Evolutionary conservation across 2,888 invertebrate species (phyloP).

Genomic region (Slavum lentiscoides): DNA sequence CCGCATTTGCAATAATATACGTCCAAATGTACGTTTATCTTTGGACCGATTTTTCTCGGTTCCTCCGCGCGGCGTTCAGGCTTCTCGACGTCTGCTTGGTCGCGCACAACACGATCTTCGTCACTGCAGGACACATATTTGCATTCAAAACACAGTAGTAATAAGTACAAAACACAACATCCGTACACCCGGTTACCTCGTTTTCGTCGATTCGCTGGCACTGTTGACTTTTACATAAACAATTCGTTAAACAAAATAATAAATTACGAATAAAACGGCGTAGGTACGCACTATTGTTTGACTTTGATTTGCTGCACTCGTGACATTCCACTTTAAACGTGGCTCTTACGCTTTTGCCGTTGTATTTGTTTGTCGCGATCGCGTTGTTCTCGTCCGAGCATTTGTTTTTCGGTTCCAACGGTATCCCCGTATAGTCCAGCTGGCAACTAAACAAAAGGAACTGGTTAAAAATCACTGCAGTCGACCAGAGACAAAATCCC

Average conservation of each 20-base stretch:
- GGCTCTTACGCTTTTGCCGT: slow-evolving; percentile 26
- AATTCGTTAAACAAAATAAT: slow-evolving; percentile 23
- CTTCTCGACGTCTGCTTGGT: background rate
- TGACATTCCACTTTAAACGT: slow-evolving; percentile 1
- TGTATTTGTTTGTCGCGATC: background rate
- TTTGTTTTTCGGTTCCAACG: background rate
- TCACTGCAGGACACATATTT: slow-evolving; percentile 14
- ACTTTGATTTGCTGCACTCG: slow-evolving; percentile 28
- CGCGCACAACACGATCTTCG: background rate
- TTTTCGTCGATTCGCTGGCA: slow-evolving; percentile 15
- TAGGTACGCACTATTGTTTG: slow-evolving; percentile 31
- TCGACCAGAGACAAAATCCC: too few relatives aligned
- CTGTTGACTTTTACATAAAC: slow-evolving; percentile 38
- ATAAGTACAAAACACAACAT: background rate
- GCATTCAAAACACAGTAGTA: background rate
- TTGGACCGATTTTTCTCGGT: slow-evolving; percentile 23
- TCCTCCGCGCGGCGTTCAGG: background rate
- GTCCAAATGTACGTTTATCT: slow-evolving; percentile 24
- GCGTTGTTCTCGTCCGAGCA: background rate
- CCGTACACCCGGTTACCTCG: slow-evolving; percentile 5
- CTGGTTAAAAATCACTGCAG: too few relatives aligned
- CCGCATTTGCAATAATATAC: slow-evolving; percentile 13
- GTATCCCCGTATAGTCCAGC: background rate
- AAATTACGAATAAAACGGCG: background rate
- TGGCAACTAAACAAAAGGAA: background rate